Evolutionary conservation across 2,113 vertebrate genomes (phyloP).

Genomic region (Platichthys flesus): DNA sequence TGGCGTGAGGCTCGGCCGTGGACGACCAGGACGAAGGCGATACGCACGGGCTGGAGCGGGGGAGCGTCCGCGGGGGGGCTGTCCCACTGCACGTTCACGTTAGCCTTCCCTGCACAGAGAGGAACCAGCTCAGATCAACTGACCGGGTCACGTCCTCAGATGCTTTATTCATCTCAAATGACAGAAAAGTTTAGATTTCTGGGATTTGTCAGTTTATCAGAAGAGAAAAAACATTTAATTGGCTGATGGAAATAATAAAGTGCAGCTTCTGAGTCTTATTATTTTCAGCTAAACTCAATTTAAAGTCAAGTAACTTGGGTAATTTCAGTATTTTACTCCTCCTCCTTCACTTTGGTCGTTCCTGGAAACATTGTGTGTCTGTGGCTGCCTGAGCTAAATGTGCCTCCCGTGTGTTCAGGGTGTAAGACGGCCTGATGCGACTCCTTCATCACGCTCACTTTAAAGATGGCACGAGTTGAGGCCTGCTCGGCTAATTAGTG

Average conservation of each 20-base stretch:
- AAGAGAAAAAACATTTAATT: too few species aligned
- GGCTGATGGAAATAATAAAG: too few species aligned
- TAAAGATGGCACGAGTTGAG: conserved; percentile 22
- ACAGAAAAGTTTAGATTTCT: neutral
- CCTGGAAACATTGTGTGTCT: neutral
- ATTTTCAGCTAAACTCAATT: too few species aligned
- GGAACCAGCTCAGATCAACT: too few species aligned
- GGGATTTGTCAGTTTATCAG: too few species aligned
- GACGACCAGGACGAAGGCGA: conserved; percentile 94
- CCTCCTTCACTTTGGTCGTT: neutral
- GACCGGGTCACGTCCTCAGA: neutral
- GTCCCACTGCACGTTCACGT: conserved; percentile 91
- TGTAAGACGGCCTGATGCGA: conserved; percentile 10
- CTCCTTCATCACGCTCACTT: conserved; percentile 27
- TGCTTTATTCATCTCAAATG: neutral
- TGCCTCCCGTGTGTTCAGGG: conserved; percentile 17
- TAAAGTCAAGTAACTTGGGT: neutral
- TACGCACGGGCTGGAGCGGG: conserved; percentile 84
- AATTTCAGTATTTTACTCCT: neutral
- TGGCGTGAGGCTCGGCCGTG: conserved; percentile 94
- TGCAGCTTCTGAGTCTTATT: too few species aligned
- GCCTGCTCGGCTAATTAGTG: conserved; percentile 57
- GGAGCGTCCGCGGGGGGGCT: conserved; percentile 85
- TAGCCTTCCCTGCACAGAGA: conserved; percentile 87
- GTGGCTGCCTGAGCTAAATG: conserved; percentile 28